Evolutionary conservation across 2,797 vertebrate genomes (phyloP).

Genomic region (Anguilla marmorata): DNA sequence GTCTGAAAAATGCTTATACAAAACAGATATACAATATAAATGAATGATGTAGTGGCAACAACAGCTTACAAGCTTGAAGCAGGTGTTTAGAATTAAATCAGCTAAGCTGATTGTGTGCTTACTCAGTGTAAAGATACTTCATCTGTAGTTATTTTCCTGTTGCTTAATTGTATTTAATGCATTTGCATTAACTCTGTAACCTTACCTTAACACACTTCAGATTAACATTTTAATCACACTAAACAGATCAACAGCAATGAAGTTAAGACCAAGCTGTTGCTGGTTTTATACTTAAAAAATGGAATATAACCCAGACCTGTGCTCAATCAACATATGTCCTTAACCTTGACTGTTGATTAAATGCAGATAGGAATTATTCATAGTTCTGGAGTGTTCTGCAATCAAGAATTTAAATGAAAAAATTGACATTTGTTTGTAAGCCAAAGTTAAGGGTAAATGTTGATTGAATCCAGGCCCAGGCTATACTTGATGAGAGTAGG

Average conservation of each 20-base stretch:
- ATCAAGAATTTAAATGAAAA: neutral
- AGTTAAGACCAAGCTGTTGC: neutral
- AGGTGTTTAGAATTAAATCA: neutral
- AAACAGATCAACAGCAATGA: neutral
- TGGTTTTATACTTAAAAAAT: neutral
- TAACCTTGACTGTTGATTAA: neutral
- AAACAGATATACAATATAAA: neutral
- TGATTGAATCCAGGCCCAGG: neutral
- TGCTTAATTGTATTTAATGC: neutral
- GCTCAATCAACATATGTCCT: neutral
- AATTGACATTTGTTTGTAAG: neutral
- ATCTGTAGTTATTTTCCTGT: neutral
- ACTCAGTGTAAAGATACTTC: neutral
- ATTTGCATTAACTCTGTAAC: neutral
- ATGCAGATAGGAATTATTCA: neutral
- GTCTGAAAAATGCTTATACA: neutral
- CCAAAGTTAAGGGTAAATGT: neutral
- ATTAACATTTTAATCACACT: neutral
- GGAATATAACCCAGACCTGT: neutral
- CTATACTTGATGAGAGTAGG: neutral
- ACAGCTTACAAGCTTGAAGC: no score
- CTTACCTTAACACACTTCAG: slow-evolving; percentile 2
- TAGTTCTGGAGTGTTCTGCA: neutral
- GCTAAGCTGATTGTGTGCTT: neutral
- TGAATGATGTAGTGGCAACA: neutral